Conservation (phyloP, 2,797 vertebrate genomes). For the Ptychobarbus kaznakovi region DNA sequence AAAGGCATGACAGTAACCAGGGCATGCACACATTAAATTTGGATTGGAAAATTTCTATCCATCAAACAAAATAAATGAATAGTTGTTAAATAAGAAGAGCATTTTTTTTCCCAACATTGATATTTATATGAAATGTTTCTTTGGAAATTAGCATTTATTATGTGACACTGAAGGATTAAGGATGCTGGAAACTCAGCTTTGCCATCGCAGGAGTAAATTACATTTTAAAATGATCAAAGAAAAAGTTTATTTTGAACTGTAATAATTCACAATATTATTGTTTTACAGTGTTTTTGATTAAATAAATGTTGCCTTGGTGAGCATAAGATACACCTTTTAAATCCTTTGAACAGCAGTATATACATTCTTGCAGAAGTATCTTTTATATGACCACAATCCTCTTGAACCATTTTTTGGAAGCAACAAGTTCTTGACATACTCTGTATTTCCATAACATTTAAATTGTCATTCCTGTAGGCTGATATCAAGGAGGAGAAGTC, state of each 20-base stretch:
- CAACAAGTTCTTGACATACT: neutral
- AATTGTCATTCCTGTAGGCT: conserved; percentile 27
- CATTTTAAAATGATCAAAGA: neutral
- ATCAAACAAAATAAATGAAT: neutral
- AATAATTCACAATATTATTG: neutral
- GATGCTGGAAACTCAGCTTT: neutral
- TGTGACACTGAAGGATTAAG: neutral
- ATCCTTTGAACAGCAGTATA: neutral
- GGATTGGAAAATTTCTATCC: neutral
- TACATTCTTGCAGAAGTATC: neutral
- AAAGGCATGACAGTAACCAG: neutral
- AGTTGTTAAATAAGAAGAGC: neutral
- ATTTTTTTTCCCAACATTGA: neutral
- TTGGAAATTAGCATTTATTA: neutral
- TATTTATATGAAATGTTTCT: neutral
- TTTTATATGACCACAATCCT: neutral
- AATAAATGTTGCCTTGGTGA: neutral
- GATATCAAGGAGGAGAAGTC: neutral
- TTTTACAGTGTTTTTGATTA: neutral
- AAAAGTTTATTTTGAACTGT: neutral
- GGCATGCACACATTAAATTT: neutral
- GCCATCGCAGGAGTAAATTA: neutral
- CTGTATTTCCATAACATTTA: neutral
- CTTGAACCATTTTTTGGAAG: neutral
- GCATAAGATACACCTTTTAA: no score